These are phyloP conservation scores for Hemitrygon akajei DNA, from an alignment of 2,797 vertebrate genomes.

Conservation along the genomic window DNA sequence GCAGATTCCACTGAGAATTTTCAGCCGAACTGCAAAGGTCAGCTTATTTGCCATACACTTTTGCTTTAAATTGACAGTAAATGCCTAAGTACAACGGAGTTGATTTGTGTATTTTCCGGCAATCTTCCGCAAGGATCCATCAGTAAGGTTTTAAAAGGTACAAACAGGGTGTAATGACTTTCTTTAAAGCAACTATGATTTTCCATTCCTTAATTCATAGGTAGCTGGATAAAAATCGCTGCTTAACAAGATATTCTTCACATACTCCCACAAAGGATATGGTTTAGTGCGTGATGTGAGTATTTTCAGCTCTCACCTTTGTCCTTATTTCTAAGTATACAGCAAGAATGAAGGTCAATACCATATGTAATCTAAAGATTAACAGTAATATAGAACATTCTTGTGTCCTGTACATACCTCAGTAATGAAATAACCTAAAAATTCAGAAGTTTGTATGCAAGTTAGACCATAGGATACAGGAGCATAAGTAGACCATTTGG, in stretches of 20 bases:
- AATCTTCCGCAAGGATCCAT: neutral
- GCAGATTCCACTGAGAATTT: neutral
- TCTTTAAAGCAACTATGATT: neutral
- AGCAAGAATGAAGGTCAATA: neutral
- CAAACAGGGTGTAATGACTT: neutral
- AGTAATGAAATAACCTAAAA: no score
- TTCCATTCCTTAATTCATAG: neutral
- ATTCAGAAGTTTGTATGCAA: no score
- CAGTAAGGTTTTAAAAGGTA: neutral
- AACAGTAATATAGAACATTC: neutral
- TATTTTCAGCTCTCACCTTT: neutral
- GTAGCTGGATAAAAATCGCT: neutral
- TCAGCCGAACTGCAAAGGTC: slow-evolving; percentile 42
- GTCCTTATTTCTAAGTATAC: neutral
- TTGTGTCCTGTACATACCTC: no score
- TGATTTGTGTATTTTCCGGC: slow-evolving; percentile 7
- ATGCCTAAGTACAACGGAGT: neutral
- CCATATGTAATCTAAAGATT: neutral
- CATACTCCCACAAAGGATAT: neutral
- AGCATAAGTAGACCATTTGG: no score
- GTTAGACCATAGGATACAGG: no score
- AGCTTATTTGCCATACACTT: neutral
- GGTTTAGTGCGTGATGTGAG: neutral
- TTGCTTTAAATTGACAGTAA: neutral
- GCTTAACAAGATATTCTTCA: neutral